These are phyloP conservation scores for Ceratina calcarata DNA, from an alignment of 1,140 invertebrate species.

Conservation along the genomic window DNA sequence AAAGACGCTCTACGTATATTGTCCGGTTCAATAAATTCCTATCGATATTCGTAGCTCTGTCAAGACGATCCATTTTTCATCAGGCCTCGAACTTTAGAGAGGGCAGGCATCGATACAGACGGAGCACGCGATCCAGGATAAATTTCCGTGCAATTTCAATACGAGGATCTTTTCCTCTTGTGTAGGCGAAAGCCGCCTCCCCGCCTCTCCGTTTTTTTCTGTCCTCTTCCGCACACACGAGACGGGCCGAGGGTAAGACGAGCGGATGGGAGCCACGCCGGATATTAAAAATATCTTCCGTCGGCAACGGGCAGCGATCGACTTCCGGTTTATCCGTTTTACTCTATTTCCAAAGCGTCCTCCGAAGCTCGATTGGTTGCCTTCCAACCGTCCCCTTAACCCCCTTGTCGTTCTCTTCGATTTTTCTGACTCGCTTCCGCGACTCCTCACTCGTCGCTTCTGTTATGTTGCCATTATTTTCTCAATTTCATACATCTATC, in stretches of 20 bases:
- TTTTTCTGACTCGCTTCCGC: neutral
- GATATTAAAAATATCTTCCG: slow-evolving; percentile 76
- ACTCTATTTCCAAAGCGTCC: slow-evolving; percentile 40
- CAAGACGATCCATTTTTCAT: slow-evolving; percentile 17
- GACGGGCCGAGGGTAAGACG: neutral
- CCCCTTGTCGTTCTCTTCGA: neutral
- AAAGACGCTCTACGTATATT: neutral
- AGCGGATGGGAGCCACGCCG: slow-evolving; percentile 48
- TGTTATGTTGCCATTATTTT: too few relatives aligned
- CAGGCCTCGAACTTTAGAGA: neutral
- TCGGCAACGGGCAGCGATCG: slow-evolving; percentile 61
- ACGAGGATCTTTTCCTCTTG: slow-evolving; percentile 38
- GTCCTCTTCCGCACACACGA: neutral
- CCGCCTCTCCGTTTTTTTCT: neutral
- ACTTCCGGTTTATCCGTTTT: slow-evolving; percentile 65
- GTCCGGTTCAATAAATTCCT: neutral
- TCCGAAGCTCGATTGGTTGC: slow-evolving; percentile 43
- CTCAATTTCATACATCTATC: too few relatives aligned
- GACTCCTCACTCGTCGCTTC: too few relatives aligned
- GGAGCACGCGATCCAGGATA: slow-evolving; percentile 14
- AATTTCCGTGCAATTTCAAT: slow-evolving; percentile 65
- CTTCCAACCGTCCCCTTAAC: neutral
- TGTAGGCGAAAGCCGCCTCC: slow-evolving; percentile 11
- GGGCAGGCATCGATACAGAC: slow-evolving; percentile 13
- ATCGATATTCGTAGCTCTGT: neutral